Conservation (phyloP, 2,797 vertebrate species). For the Australoheros facetus region DNA sequence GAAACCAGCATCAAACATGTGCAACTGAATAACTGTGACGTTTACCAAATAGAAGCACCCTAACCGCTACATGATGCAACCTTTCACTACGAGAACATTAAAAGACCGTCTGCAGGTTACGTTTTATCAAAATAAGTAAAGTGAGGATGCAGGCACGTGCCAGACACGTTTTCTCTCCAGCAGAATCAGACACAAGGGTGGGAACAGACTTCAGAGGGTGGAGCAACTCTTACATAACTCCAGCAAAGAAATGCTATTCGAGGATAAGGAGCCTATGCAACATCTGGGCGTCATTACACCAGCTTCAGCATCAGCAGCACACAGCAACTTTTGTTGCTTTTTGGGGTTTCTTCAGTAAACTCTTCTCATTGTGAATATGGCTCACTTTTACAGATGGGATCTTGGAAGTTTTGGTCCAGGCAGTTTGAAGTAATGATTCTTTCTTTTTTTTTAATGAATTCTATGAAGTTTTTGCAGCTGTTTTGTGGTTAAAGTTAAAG, state of each 20-base stretch:
- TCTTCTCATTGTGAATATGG: not conserved
- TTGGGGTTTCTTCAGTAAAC: not conserved
- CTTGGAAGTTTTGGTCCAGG: not conserved
- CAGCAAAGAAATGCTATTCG: slow-evolving; percentile 14
- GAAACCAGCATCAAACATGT: not conserved
- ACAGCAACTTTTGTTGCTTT: not conserved
- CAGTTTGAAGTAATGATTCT: not conserved
- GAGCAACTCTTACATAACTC: slow-evolving; percentile 28
- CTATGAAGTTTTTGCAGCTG: not conserved
- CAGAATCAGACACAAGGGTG: not conserved
- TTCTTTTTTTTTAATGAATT: not conserved
- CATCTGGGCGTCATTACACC: slow-evolving; percentile 32
- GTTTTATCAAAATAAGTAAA: not conserved
- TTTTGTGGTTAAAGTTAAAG: not conserved
- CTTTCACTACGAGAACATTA: slow-evolving; percentile 1
- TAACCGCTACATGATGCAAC: slow-evolving; percentile 23
- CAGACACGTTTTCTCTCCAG: not conserved
- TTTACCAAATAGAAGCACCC: not conserved
- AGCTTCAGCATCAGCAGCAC: not conserved
- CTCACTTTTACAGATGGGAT: not conserved
- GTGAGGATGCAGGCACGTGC: not conserved
- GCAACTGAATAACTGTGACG: not conserved
- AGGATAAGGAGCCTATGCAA: slow-evolving; percentile 31
- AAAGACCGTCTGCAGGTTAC: not conserved
- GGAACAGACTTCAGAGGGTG: slow-evolving; percentile 29